phyloP scores from a whole-genome alignment of 1,140 invertebrate genomes.

The Brachionus plicatilis region DNA sequence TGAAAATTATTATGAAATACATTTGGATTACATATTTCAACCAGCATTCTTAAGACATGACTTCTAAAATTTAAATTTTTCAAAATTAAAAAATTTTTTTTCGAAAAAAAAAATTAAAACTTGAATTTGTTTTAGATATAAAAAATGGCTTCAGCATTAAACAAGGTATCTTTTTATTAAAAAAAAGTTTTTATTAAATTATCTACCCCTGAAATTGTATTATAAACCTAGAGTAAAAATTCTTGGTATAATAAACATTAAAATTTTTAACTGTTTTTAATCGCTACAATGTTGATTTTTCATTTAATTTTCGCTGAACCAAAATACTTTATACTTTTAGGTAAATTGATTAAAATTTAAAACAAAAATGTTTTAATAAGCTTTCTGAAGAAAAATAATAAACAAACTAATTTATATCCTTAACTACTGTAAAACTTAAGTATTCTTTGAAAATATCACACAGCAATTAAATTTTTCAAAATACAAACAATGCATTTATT shows the following conservation, averaged over 20 bases:
- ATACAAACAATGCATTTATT: neutral
- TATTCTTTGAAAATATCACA: neutral
- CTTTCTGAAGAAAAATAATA: neutral
- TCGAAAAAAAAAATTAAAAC: neutral
- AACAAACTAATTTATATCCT: neutral
- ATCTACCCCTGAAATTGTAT: neutral
- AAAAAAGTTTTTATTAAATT: neutral
- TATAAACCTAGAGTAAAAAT: neutral
- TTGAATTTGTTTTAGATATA: neutral
- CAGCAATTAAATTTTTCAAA: neutral
- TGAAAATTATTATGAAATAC: neutral
- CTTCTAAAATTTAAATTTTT: neutral
- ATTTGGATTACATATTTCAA: conserved; percentile 15
- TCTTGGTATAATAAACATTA: neutral
- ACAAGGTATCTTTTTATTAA: neutral
- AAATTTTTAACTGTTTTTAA: neutral
- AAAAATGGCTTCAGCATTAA: neutral
- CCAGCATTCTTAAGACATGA: neutral
- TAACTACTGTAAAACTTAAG: neutral
- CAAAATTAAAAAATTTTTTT: neutral
- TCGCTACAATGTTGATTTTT: neutral
- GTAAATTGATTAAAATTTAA: neutral
- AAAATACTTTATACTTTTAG: neutral
- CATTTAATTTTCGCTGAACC: neutral
- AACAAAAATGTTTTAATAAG: neutral